Conservation (phyloP, 2,797 vertebrate species). For the Amazonetta brasiliensis region DNA sequence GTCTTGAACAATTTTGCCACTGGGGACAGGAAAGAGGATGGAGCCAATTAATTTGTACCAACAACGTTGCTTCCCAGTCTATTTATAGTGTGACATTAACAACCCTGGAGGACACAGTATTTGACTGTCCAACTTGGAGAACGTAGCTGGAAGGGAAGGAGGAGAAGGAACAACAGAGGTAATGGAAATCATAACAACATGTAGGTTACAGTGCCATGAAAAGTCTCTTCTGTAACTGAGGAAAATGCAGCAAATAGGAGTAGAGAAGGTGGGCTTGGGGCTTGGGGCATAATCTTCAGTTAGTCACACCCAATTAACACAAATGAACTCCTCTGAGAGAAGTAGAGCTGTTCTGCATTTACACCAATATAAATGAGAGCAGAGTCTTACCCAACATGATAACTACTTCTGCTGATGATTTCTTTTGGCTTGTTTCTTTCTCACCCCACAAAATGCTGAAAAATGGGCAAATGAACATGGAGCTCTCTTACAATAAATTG, state of each 20-base stretch:
- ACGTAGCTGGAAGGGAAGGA: not conserved
- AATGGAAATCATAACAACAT: not conserved
- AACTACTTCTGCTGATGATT: slow-evolving; percentile 31
- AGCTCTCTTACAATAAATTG: slow-evolving; percentile 28
- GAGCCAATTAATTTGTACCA: not conserved
- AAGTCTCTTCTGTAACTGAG: not conserved
- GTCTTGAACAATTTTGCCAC: not conserved
- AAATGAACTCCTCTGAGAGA: not conserved
- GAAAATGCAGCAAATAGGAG: not conserved
- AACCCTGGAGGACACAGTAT: not conserved
- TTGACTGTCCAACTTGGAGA: not conserved
- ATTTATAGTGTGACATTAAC: not conserved
- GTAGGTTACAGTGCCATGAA: not conserved
- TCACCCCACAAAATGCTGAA: not conserved
- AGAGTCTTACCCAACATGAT: slow-evolving; percentile 2
- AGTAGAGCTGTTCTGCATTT: not conserved
- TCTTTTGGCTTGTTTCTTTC: slow-evolving; percentile 53
- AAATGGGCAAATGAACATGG: slow-evolving; percentile 36
- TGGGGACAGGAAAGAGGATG: not conserved
- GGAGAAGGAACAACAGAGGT: not conserved
- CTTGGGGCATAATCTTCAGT: not conserved
- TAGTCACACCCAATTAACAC: not conserved
- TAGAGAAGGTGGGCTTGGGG: not conserved
- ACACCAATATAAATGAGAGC: slow-evolving; percentile 23
- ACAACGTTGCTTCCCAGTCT: slow-evolving; percentile 16